Evolutionary conservation across 2,888 invertebrate species (phyloP), one percentile per base, ranked within the genome.

Genomic region (Carpatolechia fugitivella): DNA sequence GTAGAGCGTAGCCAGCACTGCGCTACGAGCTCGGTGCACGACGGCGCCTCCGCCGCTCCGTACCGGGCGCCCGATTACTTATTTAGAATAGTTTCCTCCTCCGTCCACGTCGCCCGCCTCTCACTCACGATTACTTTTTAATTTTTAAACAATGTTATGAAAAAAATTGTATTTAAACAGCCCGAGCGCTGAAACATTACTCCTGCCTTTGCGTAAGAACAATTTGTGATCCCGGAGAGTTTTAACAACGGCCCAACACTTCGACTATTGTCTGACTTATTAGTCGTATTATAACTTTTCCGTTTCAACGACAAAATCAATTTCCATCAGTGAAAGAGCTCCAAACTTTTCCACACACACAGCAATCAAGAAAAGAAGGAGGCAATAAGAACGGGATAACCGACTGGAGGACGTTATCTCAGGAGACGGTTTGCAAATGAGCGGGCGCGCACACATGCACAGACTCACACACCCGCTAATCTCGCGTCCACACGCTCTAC

Each of bases 381-480:
- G 87, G 86, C 86, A 86, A 88, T 85, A 86, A 85, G 87, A 88
- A 79, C 81, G 85, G 87, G 84, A 85, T 87, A 88, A 86, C 86
- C 87, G 82, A 85, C 83, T 81, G 80, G 80, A 85, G 85, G 85
- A 85, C 86, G 86, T 87, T 86, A 89, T 89, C 89, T 89, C 89
- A 72, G 84, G 89, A 89, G 89, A 89, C 89, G 87, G 88, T 87
- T 89, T 90, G 89, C 89, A 90, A 90, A 90, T 90, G 89, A 90
- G 89, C 87, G 81, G 78, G 79, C 68, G 71, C 81, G 68, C 85
- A 80, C 85, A 83, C 83, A 71, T 54, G 63, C 72, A 60, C 54
- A 10, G 70, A 70, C 78, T 64, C 79, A 72, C 77, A 77, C 81
- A 76, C 69, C 71, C 76, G 76, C 73, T 85, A 84, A 83, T 80